Evolutionary conservation across 2,888 invertebrate species (phyloP).

Genomic region (Leptopilina drosophilae): DNA sequence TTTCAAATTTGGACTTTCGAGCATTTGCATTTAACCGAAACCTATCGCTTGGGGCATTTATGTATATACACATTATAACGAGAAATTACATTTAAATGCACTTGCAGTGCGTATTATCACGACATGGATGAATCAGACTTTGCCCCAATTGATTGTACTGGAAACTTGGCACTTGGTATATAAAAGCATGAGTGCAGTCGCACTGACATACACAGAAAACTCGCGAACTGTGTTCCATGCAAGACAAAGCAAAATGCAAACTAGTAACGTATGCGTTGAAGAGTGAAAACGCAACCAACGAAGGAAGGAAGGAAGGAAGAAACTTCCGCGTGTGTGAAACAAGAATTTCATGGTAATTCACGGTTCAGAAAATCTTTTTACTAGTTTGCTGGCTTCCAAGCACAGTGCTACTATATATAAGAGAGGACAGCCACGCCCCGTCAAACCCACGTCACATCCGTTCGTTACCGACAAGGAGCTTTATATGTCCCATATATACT

Average conservation of each 20-base stretch:
- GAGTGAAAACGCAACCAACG: conserved; percentile 53
- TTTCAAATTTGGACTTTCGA: too few relatives aligned
- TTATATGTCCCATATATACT: conserved; percentile 41
- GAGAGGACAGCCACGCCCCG: conserved; percentile 43
- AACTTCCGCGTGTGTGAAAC: conserved; percentile 45
- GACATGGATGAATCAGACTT: conserved; percentile 59
- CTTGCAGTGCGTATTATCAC: conserved; percentile 60
- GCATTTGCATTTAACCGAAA: too few relatives aligned
- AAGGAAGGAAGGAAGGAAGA: conserved; percentile 38
- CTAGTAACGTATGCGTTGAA: conserved; percentile 47
- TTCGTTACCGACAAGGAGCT: conserved; percentile 48
- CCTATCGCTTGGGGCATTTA: too few relatives aligned
- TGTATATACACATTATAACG: background rate
- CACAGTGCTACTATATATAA: conserved; percentile 31
- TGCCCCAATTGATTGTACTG: conserved; percentile 48
- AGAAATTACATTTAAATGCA: background rate
- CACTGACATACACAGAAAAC: conserved; percentile 44
- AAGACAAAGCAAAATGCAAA: conserved; percentile 55
- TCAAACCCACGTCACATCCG: conserved; percentile 42
- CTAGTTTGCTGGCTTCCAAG: conserved; percentile 45
- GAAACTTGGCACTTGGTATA: conserved; percentile 40
- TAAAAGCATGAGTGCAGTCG: conserved; percentile 35
- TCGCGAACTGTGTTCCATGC: conserved; percentile 24
- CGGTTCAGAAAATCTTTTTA: conserved; percentile 52
- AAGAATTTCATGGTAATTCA: conserved; percentile 55